Evolutionary conservation across 2,113 vertebrate species (phyloP).

Genomic region (Spilogale gracilis): DNA sequence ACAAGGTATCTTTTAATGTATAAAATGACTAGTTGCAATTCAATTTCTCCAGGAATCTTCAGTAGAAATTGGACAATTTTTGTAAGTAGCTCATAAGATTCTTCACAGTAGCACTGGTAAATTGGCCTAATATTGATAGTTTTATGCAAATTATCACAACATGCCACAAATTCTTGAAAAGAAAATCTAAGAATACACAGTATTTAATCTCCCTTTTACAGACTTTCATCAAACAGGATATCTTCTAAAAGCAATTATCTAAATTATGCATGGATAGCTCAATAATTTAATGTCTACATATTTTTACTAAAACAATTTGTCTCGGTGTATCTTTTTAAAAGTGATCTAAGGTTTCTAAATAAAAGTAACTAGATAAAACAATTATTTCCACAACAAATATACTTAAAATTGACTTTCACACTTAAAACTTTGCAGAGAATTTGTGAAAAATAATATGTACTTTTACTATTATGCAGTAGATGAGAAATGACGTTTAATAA

Average conservation of each 20-base stretch:
- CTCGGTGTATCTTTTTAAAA: constrained; percentile 63
- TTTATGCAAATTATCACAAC: constrained; percentile 79
- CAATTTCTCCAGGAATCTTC: constrained; percentile 53
- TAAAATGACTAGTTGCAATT: constrained; percentile 67
- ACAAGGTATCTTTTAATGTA: constrained; percentile 36
- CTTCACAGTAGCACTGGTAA: constrained; percentile 47
- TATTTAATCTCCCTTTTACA: constrained; percentile 66
- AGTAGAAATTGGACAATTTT: constrained; percentile 73
- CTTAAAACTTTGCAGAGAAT: constrained; percentile 42
- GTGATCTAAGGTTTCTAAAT: constrained; percentile 66
- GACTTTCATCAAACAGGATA: constrained; percentile 73
- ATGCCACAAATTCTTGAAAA: constrained; percentile 62
- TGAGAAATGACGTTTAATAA: not conserved
- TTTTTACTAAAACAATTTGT: constrained; percentile 80
- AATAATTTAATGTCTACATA: constrained; percentile 81
- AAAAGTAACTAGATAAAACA: constrained; percentile 63
- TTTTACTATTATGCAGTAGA: not conserved
- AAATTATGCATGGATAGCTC: constrained; percentile 82
- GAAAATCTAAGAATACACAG: constrained; percentile 22
- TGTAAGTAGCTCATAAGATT: constrained; percentile 69
- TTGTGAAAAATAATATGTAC: constrained; percentile 13
- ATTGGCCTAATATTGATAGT: constrained; percentile 70
- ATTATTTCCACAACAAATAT: constrained; percentile 63
- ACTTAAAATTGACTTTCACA: constrained; percentile 58
- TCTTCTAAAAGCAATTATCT: constrained; percentile 83